Evolutionary conservation across 2,888 invertebrate species (phyloP).

Genomic region (Temnothorax rugatulus): DNA sequence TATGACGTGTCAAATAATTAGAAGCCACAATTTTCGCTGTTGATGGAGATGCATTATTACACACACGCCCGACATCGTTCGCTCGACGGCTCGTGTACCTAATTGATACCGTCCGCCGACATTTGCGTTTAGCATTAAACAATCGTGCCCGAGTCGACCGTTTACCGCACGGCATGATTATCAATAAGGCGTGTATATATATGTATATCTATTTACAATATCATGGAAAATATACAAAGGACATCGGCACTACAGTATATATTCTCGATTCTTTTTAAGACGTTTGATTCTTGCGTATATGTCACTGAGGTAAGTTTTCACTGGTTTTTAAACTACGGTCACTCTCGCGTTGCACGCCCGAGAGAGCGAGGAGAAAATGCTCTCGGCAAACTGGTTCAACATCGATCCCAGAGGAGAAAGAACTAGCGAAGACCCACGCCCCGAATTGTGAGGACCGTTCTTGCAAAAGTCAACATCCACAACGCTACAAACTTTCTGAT

Average conservation of each 20-base stretch:
- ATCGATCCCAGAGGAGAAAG: slow-evolving; percentile 53
- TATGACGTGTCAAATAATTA: slow-evolving; percentile 44
- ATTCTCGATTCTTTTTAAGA: slow-evolving; percentile 75
- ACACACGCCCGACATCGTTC: slow-evolving; percentile 26
- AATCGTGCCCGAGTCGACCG: slow-evolving; percentile 67
- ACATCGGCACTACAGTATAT: slow-evolving; percentile 77
- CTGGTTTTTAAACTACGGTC: slow-evolving; percentile 65
- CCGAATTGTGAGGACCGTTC: slow-evolving; percentile 33
- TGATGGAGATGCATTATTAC: slow-evolving; percentile 23
- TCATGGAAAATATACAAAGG: slow-evolving; percentile 78
- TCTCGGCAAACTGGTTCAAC: slow-evolving; percentile 67
- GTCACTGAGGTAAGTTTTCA: slow-evolving; percentile 79
- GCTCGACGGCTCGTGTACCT: slow-evolving; percentile 47
- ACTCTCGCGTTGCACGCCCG: slow-evolving; percentile 33
- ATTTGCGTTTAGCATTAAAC: slow-evolving; percentile 72
- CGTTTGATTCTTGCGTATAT: slow-evolving; percentile 80
- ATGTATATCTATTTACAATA: slow-evolving; percentile 77
- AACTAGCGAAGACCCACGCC: slow-evolving; percentile 53
- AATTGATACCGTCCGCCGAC: slow-evolving; percentile 42
- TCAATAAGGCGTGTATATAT: slow-evolving; percentile 75
- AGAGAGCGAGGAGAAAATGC: slow-evolving; percentile 54
- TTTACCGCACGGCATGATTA: slow-evolving; percentile 70
- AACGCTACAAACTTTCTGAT: background rate
- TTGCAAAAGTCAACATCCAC: slow-evolving; percentile 8
- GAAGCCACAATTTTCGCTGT: slow-evolving; percentile 49